Evolutionary conservation across 2,113 vertebrate genomes (phyloP), one percentile per base, ranked within the genome.

Genomic region (Taurulus bubalis): DNA sequence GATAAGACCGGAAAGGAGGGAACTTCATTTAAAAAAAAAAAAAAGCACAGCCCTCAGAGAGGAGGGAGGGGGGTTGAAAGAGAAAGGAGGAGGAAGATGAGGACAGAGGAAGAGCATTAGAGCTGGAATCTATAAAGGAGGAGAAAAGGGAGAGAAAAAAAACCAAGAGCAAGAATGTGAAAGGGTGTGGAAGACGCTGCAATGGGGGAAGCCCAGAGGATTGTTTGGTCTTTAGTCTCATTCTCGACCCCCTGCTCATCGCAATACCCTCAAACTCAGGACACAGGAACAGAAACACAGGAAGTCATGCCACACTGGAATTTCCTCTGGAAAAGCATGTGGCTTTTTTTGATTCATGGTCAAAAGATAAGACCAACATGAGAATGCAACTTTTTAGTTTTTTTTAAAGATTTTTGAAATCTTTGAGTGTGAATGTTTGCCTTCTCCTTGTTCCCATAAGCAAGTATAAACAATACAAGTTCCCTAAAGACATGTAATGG

Each of bases 301-400:
- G 87, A 93, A 91, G 66, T 86, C 63, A 3, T 71, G 84, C 90
- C 75, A 75, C 86, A 75, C 1, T 36, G 86, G 87, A 87, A 92
- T 92, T 91, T 94, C 89, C 87, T 87, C 45, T 85, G 71, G 55
- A 78, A 36, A 40, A 68, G 51, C 34, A 18, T 3, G 8, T 81
- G 86, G 88, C 87, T 82, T 18, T 22, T 34, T 34, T 34, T 34
- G 15, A 69, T 71, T 40, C 45, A n/a, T n/a, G 18, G 6, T n/a
- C 34, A n/a, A 62, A 64, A n/a, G 42, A 63, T 49, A 36, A 64
- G 8, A 56, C 32, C 45, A 22, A 74, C 16, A 6, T 11, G 16
- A 67, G 20, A 69, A 34, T 8, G 55, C 42, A 72, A 75, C 14
- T 30, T 0, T 51, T 1, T 28, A 32, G 22, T 51, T 59, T 71